Conservation (phyloP, 2,888 invertebrate genomes). For the Archips crataeganus region DNA sequence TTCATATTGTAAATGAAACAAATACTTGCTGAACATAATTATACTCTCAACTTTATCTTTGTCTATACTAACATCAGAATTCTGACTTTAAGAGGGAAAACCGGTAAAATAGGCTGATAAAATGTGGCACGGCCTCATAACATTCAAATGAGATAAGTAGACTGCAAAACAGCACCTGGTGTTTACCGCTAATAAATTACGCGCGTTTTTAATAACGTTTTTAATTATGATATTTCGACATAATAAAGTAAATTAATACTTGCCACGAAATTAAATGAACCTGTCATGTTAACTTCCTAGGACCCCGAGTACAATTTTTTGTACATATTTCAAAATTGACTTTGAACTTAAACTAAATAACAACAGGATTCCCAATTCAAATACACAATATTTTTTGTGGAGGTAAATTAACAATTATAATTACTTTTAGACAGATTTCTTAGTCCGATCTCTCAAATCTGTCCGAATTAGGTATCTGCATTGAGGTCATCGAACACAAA, state of each 20-base stretch:
- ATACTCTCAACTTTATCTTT: no score
- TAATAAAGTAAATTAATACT: not conserved
- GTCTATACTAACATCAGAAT: no score
- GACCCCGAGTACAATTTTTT: no score
- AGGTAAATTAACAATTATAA: not conserved
- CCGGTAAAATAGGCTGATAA: no score
- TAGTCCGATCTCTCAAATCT: no score
- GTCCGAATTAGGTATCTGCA: not conserved
- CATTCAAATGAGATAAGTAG: not conserved
- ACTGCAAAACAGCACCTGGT: not conserved
- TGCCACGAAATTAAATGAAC: not conserved
- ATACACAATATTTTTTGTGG: no score
- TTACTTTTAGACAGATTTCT: not conserved
- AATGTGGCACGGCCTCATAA: not conserved
- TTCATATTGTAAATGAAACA: not conserved
- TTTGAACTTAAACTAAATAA: no score
- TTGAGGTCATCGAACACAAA: not conserved
- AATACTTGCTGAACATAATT: not conserved
- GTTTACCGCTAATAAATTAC: not conserved
- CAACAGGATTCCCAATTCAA: no score
- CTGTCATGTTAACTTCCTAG: no score
- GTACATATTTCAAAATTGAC: no score
- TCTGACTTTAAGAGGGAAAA: no score
- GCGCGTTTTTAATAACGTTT: not conserved
- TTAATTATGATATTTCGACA: not conserved